Evolutionary conservation across 2,113 vertebrate genomes (phyloP), one percentile per base, ranked within the genome.

Genomic region (Ageneiosus marmoratus): DNA sequence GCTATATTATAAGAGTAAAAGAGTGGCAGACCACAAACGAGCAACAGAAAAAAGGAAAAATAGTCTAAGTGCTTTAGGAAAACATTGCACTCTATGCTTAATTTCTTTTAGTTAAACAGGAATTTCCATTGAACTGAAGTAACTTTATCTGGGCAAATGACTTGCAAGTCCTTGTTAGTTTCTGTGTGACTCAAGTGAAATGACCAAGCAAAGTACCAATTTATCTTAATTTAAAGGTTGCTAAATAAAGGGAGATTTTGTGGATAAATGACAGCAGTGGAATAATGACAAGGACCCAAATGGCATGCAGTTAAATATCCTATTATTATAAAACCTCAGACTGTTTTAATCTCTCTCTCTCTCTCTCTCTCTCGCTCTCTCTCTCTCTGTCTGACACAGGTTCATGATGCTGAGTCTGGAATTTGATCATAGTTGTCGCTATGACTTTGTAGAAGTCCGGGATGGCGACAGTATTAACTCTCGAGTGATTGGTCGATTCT

Each of bases 391-490:
- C 0, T 24, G 24, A 50, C 5, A 70, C 88, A 99, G 98, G 89
- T 96, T 99, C 88, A 94, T 96, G 91, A 99, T 99, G 98, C 63
- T 99, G 86, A 99, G 98, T 81, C 88, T 99, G 93, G 97, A 99
- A 91, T 96, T 95, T 87, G 97, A 99, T 83, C 96, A 96, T 63
- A 95, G 93, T 91, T 99, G 98, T 89, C 97, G 94, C n/a, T 99
- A 99, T 29, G 98, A 99, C 91, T 98, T 95, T 0, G 91, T 99
- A 41, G 97, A 99, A 87, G 89, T 99, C 78, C 95, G 97, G 5
- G 97, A 99, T 5, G 97, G 98, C 4, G 96, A 98, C 89, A 95
- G 92, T 83, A 91, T 97, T 44, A 93, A 93, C 67, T 94, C 96
- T 29, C 94, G 32, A 62, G 93, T 99, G 63, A 97, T 99, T 76